A percentile compares a stretch with the other conserved stretches of the same genome.
Evolutionary conservation across 2,113 vertebrate species (phyloP).

Genomic region (Protobothrops mucrosquamatus): DNA sequence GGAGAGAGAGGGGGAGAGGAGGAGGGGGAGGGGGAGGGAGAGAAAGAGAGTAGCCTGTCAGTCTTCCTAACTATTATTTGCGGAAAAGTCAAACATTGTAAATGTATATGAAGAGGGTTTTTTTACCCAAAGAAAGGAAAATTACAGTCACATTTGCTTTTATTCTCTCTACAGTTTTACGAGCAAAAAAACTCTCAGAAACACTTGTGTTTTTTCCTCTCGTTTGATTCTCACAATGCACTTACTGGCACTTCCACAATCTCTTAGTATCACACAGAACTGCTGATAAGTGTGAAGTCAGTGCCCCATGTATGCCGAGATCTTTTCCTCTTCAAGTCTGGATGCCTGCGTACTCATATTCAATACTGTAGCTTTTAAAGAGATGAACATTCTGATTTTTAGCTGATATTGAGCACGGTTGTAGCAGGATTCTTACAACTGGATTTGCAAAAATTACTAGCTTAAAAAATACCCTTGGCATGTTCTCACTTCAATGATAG

Average conservation of each 20-base stretch:
- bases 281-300: background rate
- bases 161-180: background rate
- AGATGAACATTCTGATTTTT: background rate
- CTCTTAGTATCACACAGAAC: background rate
- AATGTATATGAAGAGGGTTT: background rate
- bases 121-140: background rate
- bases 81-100: background rate
- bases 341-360: background rate
- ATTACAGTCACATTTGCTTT: background rate
- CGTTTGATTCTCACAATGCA: background rate
- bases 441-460: background rate
- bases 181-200: background rate
- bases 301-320: background rate
- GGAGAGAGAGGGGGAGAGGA: background rate
- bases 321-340: background rate
- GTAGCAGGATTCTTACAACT: background rate
- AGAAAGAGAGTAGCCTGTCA: background rate
- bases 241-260: background rate
- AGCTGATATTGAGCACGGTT: background rate
- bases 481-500: background rate
- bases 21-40: background rate
- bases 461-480: background rate
- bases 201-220: background rate
- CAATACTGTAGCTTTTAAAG: background rate
- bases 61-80: background rate